Conservation (phyloP, 1,140 invertebrate genomes). For the Sarcophaga peregrina region DNA sequence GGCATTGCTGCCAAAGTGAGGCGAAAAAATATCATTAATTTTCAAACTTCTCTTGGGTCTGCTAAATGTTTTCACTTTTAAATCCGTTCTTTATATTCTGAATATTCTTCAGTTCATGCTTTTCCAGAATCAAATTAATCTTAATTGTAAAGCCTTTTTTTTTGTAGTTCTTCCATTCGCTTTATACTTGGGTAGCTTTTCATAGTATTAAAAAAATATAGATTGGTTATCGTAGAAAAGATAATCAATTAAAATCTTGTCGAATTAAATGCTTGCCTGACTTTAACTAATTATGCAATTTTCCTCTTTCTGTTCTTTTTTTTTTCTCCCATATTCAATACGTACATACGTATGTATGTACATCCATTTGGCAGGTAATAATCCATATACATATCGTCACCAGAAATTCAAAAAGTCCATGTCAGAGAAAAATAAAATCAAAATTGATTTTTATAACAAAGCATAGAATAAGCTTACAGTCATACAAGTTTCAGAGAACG, state of each 20-base stretch:
- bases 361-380: neutral
- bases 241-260: slow-evolving; percentile 25
- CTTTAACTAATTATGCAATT: slow-evolving; percentile 25
- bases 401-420: no score
- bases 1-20: neutral
- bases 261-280: slow-evolving; percentile 24
- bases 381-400: neutral
- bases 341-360: neutral
- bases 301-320: neutral
- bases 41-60: neutral
- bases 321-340: neutral
- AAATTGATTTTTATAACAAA: no score
- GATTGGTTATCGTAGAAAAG: neutral
- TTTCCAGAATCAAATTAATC: neutral
- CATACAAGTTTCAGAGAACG: no score
- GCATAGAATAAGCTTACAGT: no score
- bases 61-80: neutral
- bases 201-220: neutral
- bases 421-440: no score
- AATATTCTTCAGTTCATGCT: neutral
- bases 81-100: no score
- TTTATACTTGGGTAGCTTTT: no score
- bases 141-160: neutral
- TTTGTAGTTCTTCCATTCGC: neutral
- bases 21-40: neutral